Percentiles rank a stretch among this genome's conserved stretches.
These are phyloP conservation scores for Channa maculata DNA, from an alignment of 2,113 vertebrate genomes.

Conservation along the genomic window DNA sequence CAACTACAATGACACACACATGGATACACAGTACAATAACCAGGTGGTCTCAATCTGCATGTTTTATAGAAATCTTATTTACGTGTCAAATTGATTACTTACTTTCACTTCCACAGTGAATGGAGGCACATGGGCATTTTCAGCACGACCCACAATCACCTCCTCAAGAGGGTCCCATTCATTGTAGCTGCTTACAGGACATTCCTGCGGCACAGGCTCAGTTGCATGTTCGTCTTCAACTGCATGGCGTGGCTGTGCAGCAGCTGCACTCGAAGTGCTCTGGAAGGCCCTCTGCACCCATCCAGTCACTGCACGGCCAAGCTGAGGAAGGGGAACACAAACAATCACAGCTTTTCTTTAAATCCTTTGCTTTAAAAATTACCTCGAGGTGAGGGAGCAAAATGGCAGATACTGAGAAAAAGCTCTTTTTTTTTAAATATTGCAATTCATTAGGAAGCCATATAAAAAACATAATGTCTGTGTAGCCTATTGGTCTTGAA, in stretches of 20 bases:
- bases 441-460: too few species aligned
- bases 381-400: too few species aligned
- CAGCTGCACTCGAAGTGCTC: conserved; percentile 92
- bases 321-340: conserved; percentile 73
- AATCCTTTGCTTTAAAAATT: too few species aligned
- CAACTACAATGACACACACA: neutral
- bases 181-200: conserved; percentile 93
- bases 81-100: conserved; percentile 32
- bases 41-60: neutral
- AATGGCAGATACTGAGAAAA: too few species aligned
- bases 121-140: conserved; percentile 93
- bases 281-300: conserved; percentile 92
- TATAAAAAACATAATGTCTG: too few species aligned
- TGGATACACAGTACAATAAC: too few species aligned
- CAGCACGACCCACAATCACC: conserved; percentile 96
- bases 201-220: conserved; percentile 84
- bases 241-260: conserved; percentile 79
- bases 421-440: too few species aligned
- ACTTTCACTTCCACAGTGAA: conserved; percentile 99
- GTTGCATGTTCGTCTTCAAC: conserved; percentile 83
- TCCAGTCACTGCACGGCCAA: conserved; percentile 84
- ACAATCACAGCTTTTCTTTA: neutral
- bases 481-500: too few species aligned
- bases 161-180: conserved; percentile 98
- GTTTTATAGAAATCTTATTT: neutral